Evolutionary conservation across 2,113 vertebrate species (phyloP).

Genomic region (Mohoua ochrocephala): DNA sequence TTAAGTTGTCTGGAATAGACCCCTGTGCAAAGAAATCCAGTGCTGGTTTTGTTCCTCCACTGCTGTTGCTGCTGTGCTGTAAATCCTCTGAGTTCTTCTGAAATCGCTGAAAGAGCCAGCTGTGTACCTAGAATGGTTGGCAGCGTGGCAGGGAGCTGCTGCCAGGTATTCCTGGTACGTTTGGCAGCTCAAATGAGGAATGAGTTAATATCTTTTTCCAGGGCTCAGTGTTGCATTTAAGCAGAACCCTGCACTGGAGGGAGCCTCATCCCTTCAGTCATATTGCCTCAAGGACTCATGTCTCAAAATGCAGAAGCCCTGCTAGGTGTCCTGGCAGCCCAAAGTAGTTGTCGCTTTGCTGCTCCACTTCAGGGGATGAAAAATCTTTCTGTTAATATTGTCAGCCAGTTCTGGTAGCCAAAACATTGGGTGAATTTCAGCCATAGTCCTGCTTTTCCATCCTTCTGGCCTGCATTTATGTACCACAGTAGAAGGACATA

Average conservation of each 20-base stretch:
- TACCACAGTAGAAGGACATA: background rate
- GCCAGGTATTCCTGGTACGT: slow-evolving; percentile 19
- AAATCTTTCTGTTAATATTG: background rate
- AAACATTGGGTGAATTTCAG: background rate
- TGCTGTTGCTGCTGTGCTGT: slow-evolving; percentile 15
- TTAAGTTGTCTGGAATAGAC: background rate
- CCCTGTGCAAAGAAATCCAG: background rate
- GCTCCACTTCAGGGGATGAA: slow-evolving; percentile 9
- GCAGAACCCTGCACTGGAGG: slow-evolving; percentile 9
- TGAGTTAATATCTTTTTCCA: slow-evolving; percentile 57
- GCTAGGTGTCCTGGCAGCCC: slow-evolving; percentile 13
- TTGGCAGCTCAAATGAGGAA: slow-evolving; percentile 48
- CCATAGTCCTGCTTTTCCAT: background rate
- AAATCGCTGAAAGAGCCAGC: background rate
- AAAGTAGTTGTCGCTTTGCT: background rate
- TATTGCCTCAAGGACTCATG: slow-evolving; percentile 39
- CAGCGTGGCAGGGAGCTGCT: slow-evolving; percentile 15
- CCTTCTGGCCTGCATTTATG: background rate
- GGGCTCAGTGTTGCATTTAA: slow-evolving; percentile 39
- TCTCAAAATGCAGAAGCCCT: slow-evolving; percentile 5
- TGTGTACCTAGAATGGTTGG: slow-evolving; percentile 39
- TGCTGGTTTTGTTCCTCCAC: background rate
- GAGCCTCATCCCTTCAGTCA: background rate
- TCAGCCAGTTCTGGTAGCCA: background rate
- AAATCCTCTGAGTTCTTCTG: slow-evolving; percentile 12